A percentile compares a stretch with the other conserved stretches of the same genome.
These are phyloP conservation scores for Microplitis mediator DNA, from an alignment of 1,140 invertebrate species.

Conservation along the genomic window DNA sequence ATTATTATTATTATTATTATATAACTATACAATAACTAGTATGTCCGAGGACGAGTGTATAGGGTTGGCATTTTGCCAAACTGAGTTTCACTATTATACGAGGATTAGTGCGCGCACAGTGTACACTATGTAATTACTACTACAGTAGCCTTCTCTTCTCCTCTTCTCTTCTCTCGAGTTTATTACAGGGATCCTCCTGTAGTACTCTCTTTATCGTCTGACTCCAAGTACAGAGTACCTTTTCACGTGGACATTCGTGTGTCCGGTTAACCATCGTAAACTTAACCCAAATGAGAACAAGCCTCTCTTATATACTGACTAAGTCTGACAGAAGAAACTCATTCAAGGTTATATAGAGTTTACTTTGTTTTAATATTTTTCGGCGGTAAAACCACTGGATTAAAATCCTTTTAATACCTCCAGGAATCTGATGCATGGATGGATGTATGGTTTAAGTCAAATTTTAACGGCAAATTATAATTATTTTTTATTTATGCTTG, in stretches of 20 bases:
- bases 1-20: background rate
- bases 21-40: background rate
- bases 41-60: background rate
- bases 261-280: constrained; percentile 18
- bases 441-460: too few relatives aligned
- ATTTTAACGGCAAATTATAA: too few relatives aligned
- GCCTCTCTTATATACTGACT: background rate
- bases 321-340: background rate
- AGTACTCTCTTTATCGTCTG: constrained; percentile 42
- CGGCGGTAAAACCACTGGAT: too few relatives aligned
- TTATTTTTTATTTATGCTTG: too few relatives aligned
- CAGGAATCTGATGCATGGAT: too few relatives aligned
- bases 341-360: background rate
- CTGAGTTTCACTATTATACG: constrained; percentile 37
- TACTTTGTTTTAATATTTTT: background rate
- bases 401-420: too few relatives aligned
- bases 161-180: constrained; percentile 24
- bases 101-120: constrained; percentile 37
- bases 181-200: constrained; percentile 30
- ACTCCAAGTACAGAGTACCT: background rate
- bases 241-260: background rate
- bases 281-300: constrained; percentile 1
- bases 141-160: background rate
- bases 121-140: constrained; percentile 40
- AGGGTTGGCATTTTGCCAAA: constrained; percentile 43